phyloP scores from a whole-genome alignment of 2,113 vertebrate species.

The Sapajus apella region DNA sequence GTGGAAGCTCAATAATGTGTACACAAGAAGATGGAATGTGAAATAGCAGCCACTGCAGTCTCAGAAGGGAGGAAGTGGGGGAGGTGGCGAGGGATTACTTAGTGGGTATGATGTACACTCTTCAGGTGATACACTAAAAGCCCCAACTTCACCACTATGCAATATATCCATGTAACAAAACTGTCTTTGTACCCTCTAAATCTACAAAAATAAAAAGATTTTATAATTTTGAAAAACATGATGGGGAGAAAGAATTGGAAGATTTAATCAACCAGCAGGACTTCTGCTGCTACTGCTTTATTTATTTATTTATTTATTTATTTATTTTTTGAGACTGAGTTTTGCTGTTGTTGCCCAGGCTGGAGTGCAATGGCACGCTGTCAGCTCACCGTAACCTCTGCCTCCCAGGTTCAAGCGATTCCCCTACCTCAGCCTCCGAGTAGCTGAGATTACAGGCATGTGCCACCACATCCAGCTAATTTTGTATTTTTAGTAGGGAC shows the following conservation, averaged over 20 bases:
- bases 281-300: background rate
- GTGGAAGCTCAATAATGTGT: background rate
- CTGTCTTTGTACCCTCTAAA: background rate
- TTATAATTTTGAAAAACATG: background rate
- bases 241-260: background rate
- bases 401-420: no score
- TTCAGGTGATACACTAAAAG: background rate
- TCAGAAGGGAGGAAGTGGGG: background rate
- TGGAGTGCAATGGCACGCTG: no score
- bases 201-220: background rate
- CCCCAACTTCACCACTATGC: background rate
- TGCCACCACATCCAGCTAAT: no score
- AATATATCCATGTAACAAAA: background rate
- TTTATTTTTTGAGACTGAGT: no score
- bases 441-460: no score
- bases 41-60: background rate
- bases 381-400: no score
- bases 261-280: background rate
- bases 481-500: no score
- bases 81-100: background rate
- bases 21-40: background rate
- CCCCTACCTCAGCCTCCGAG: no score
- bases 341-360: no score
- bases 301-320: no score
- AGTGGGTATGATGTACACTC: background rate